Base-by-base conservation (phyloP, 2,888 invertebrate genomes). In the Xylota segnis region DNA sequence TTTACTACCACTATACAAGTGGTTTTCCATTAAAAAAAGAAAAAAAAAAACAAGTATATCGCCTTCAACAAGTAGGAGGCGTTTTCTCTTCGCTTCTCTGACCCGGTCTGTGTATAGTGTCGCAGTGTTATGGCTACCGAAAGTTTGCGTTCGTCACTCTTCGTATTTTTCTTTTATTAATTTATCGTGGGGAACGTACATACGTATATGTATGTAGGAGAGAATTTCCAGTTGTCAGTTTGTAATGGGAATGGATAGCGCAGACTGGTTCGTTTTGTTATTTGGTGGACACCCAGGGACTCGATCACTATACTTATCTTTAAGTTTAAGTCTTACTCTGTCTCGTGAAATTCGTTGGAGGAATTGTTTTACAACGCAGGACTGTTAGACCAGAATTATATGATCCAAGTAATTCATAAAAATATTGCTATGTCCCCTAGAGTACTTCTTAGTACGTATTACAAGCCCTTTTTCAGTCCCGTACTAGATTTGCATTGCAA, bases 41-140 rank as follows among this genome's bases (percentile, higher is more conserved):
- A n/a, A n/a, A n/a, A n/a, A 63, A 47, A 66, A 29, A 82, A 63
- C 61, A 71, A 71, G 70, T 81, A 52, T 71, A 65, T 76, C 61
- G 63, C 66, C 77, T 77, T 86, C 86, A 86, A 86, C 82, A 86
- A 86, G 86, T 86, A 72, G 68, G 75, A 76, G 86, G 81, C 86
- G 81, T 82, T 72, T 82, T 82, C 61, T 81, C 76, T 82, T 63
- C 43, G 76, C 34, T 70, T 45, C 56, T 71, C 34, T 59, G 9
- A 40, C 40, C 32, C 54, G 59, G 45, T 74, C 58, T 66, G 58
- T 59, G 61, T 66, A 27, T 40, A 40, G 27, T 82, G 18, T 70
- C 14, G 14, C 56, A 52, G 61, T 82, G 43, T 43, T 81, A 56
- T 68, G 56, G 50, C 34, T 43, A 50, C 50, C 10, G 40, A 50